Evolutionary conservation across 1,140 invertebrate species (phyloP), one percentile per base, ranked within the genome.

Genomic region (Panagrolaimus sp.): DNA sequence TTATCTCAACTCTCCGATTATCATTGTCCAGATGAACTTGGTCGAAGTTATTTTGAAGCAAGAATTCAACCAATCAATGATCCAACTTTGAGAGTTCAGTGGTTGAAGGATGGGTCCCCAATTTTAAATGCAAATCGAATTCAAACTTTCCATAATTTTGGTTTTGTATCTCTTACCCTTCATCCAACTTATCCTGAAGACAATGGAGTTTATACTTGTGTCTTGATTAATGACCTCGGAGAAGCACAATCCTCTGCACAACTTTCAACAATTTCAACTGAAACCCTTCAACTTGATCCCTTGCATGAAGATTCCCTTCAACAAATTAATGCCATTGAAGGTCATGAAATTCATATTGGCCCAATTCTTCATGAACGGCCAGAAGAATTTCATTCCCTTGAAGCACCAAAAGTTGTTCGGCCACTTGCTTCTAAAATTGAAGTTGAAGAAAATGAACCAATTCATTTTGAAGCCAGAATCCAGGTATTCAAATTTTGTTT

Each of bases 101-200:
- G 93, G 94, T 91, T 83, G 5, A 93, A 93, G 80, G 94, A 96
- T 83, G 91, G 84, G 15, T 63, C 91, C n/a, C 87, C 90, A 43
- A 65, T 82, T 44, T 68, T 79, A 15, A 72, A 81, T 68, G 32
- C 74, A n/a, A 80, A 78, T 32, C 88, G 95, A 71, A 98, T 97
- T 86, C 74, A 76, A 47, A 77, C 71, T 44, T 73, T 82, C 10
- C 93, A 93, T 78, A 94, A 91, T 83, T 95, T 95, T 83, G 93
- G 93, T 46, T 94, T 93, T 81, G 92, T 94, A 9, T 92, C 92
- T 28, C 83, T 95, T 32, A 91, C 94, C 74, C 93, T 95, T 70
- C 89, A 93, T 87, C 90, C 92, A 71, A 90, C 91, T 10, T 89
- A 93, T 74, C 91, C 92, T 2, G 92, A 94, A 85, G 92, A 94